phyloP scores from a whole-genome alignment of 2,888 invertebrate genomes.

The Peribatodes rhomboidaria region DNA sequence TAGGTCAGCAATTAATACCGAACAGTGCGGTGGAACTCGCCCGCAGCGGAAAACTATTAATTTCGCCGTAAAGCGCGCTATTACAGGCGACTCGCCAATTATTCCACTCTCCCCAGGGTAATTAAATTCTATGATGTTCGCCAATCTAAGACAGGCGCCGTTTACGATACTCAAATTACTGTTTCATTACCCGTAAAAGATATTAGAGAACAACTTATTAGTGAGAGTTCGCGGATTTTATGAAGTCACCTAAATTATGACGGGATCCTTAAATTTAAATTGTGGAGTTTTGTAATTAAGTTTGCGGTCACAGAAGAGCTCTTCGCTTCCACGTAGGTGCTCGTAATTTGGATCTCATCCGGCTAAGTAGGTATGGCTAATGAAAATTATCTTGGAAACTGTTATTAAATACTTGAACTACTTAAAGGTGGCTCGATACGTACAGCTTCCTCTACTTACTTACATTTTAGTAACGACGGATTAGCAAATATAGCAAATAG shows the following conservation, averaged over 20 bases:
- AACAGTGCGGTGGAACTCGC: constrained; percentile 65
- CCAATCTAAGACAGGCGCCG: constrained; percentile 81
- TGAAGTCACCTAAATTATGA: constrained; percentile 42
- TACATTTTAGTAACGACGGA: too few relatives aligned
- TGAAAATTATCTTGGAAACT: constrained; percentile 15
- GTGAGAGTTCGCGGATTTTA: constrained; percentile 52
- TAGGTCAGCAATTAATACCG: constrained; percentile 76
- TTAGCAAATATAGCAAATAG: too few relatives aligned
- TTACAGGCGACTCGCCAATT: constrained; percentile 81
- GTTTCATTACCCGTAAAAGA: constrained; percentile 79
- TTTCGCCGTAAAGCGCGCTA: constrained; percentile 78
- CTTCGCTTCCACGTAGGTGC: constrained; percentile 4
- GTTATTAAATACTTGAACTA: background rate
- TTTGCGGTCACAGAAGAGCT: constrained; percentile 11
- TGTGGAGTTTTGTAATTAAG: constrained; percentile 18
- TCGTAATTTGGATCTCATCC: constrained; percentile 12
- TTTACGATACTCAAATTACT: constrained; percentile 81
- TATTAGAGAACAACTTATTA: constrained; percentile 64
- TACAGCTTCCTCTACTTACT: too few relatives aligned
- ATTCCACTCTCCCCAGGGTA: constrained; percentile 78
- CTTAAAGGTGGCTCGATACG: too few relatives aligned
- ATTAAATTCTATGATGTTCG: constrained; percentile 83
- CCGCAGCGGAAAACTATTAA: constrained; percentile 80
- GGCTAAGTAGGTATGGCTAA: constrained; percentile 12
- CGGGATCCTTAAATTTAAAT: constrained; percentile 15